Evolutionary conservation across 2,113 vertebrate genomes (phyloP), one percentile per base, ranked within the genome.

Genomic region (Nestor notabilis): DNA sequence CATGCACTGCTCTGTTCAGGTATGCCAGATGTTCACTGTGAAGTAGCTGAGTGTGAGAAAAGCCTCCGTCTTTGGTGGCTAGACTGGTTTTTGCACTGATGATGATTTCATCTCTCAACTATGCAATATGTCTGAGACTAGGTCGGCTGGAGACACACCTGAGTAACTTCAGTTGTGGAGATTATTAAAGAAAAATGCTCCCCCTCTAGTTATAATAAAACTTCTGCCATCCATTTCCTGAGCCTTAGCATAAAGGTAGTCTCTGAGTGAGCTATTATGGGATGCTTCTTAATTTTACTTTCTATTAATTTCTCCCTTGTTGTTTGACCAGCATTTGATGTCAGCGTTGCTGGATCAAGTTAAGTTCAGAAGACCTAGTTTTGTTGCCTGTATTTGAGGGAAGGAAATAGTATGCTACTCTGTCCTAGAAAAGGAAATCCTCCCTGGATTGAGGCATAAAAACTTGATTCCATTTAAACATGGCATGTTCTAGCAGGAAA

Each of bases 391-490:
- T 88, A 69, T 91, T 72, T 89, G 52, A 84, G 89, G 75, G 27
- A 92, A 93, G 93, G 91, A 97, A 95, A 94, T 79, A 21, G 16
- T 79, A 79, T 56, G 49, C 68, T 89, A 14, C 77, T 87, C 87
- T 72, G 61, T 96, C 91, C 91, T 94, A 93, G 61, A 82, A 96
- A 94, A 95, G 94, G 94, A 97, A 96, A 97, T 95, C 91, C 81
- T 95, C 87, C 39, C 53, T 95, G 47, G 66, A 83, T 77, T 0
- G 5, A 95, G 50, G 64, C 53, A 72, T 79, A 77, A 87, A 94
- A 91, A 80, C 33, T 87, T 64, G n/a, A 94, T 85, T 95, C 77
- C 78, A 69, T 65, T 96, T 85, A 53, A 94, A 80, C 7, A 4
- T 91, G 89, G 52, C 17, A 37, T 33, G 10, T 79, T 93, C 19